Conservation (phyloP, 2,113 vertebrate genomes). For the Raja brachyura region DNA sequence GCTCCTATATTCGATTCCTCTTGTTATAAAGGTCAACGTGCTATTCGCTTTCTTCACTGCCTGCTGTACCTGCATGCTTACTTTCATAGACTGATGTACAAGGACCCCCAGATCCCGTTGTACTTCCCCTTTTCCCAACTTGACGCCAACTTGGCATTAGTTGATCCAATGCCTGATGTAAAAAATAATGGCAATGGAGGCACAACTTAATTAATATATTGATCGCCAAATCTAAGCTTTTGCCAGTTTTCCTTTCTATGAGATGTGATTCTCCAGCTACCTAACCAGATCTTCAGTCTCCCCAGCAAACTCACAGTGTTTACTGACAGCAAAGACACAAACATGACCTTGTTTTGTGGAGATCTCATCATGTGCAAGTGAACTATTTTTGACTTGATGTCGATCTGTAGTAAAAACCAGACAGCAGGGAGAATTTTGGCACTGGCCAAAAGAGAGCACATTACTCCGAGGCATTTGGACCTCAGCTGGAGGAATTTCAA, state of each 20-base stretch:
- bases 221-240: background rate
- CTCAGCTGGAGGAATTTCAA: background rate
- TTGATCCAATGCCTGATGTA: background rate
- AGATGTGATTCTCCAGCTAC: background rate
- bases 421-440: background rate
- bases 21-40: too few species aligned
- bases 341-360: background rate
- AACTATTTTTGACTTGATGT: conserved; percentile 7
- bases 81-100: too few species aligned
- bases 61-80: too few species aligned
- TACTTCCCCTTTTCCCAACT: too few species aligned
- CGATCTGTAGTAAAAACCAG: background rate
- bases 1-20: too few species aligned
- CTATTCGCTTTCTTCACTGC: too few species aligned
- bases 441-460: background rate
- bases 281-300: background rate
- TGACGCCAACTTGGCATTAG: too few species aligned
- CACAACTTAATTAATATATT: background rate
- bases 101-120: too few species aligned
- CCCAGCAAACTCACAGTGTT: background rate
- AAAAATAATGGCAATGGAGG: background rate
- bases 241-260: background rate
- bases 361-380: background rate
- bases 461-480: background rate
- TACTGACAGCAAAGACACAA: background rate